phyloP scores from a whole-genome alignment of 2,888 invertebrate genomes.

The Meliscaeva auricollis region DNA sequence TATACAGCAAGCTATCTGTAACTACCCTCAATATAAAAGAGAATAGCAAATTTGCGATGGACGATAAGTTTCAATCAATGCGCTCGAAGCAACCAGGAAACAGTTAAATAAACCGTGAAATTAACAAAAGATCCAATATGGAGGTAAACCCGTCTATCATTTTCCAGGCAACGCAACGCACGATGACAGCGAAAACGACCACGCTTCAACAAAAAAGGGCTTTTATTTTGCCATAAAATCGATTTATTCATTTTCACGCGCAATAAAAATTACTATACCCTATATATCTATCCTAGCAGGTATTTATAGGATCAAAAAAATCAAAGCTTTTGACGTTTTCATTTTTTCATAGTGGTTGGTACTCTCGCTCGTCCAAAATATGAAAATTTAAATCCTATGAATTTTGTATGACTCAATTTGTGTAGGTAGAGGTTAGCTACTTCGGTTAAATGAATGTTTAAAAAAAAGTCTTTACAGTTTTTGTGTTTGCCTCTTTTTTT shows the following conservation, averaged over 20 bases:
- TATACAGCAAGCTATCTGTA: too few species aligned
- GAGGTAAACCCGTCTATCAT: background rate
- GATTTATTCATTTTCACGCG: conserved; percentile 29
- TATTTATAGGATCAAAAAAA: background rate
- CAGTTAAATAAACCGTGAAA: conserved; percentile 63
- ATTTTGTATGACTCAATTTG: background rate
- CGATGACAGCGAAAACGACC: too few species aligned
- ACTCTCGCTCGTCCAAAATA: background rate
- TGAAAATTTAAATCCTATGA: background rate
- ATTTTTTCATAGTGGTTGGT: background rate
- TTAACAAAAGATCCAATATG: conserved; percentile 44
- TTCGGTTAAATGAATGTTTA: background rate
- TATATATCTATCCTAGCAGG: background rate
- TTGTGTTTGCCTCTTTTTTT: background rate
- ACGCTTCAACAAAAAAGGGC: conserved; percentile 3
- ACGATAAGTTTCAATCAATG: conserved; percentile 57
- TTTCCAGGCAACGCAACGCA: background rate
- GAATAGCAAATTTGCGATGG: conserved; percentile 45
- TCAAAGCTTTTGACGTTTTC: background rate
- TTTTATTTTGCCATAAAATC: conserved; percentile 27
- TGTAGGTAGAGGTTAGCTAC: background rate
- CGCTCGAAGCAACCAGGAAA: conserved; percentile 21
- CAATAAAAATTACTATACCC: background rate
- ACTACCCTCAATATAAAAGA: background rate
- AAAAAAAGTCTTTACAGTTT: background rate